A percentile compares a stretch with the other conserved stretches of the same genome.
Conservation (phyloP, 53 echinoderm and acorn worm genomes). For the Henricia sp. region DNA sequence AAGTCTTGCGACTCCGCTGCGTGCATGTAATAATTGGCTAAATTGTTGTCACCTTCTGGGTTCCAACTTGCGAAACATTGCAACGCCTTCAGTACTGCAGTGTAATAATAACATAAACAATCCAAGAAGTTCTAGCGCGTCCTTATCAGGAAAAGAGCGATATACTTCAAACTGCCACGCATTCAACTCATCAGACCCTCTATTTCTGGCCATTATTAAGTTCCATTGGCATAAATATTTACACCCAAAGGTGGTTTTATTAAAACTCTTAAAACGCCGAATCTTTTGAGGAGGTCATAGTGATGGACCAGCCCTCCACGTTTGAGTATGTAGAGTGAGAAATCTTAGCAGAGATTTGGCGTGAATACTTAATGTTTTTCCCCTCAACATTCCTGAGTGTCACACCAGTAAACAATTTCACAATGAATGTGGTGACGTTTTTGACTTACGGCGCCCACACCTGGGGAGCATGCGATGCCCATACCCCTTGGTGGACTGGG, state of each 20-base stretch:
- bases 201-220: slow-evolving; percentile 30
- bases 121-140: not conserved
- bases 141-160: slow-evolving; percentile 24
- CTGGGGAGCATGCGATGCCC: slow-evolving; percentile 38
- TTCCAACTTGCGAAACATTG: not conserved
- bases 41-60: no score
- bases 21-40: no score
- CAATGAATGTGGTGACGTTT: not conserved
- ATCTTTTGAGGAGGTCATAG: no score
- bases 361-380: not conserved
- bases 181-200: slow-evolving; percentile 6
- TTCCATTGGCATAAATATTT: slow-evolving; percentile 50
- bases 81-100: no score
- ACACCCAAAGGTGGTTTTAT: slow-evolving; percentile 34
- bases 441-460: slow-evolving; percentile 15
- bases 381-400: slow-evolving; percentile 26
- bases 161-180: slow-evolving; percentile 26
- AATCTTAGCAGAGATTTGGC: no score
- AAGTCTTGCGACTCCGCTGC: no score
- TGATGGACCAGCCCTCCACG: no score
- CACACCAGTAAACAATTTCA: not conserved
- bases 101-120: slow-evolving; percentile 5
- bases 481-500: not conserved
- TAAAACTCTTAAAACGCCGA: slow-evolving; percentile 24
- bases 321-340: no score